Evolutionary conservation across 2,113 vertebrate species (phyloP), one percentile per base, ranked within the genome.

Genomic region (Notothenia coriiceps): DNA sequence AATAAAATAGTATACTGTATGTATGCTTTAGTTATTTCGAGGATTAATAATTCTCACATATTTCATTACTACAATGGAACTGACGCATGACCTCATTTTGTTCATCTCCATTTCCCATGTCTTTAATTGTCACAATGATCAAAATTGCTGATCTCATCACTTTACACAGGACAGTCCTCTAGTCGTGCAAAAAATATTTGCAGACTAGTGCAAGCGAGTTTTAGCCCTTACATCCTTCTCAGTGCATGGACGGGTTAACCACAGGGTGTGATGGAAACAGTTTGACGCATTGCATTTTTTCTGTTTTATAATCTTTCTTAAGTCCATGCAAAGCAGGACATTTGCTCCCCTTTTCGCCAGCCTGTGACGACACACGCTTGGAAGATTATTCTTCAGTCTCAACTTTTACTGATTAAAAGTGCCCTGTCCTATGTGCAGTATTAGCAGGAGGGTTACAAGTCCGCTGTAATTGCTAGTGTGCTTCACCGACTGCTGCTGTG

Each of bases 321-420:
- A 88, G 35, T 87, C 87, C 84, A 60, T 70, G 74, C 82, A 89
- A 87, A 93, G 71, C 78, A 84, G 83, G 86, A 88, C 82, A 92
- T 92, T 92, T 91, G 84, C 82, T 83, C 87, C 74, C 56, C 66
- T 88, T 91, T 90, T 88, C 33, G n/a, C 67, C 72, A 74, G 84
- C 69, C 57, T 67, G 70, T 91, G 87, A 91, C 80, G 67, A 87
- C 80, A 79, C 85, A 54, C 71, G 88, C 85, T 70, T 77, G 75
- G 84, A 91, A 92, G 92, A 94, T 93, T 92, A 94, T 82, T 83
- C 63, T 78, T 54, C 64, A 46, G 64, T 92, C 81, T 81, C 83
- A 87, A 88, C 86, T 67, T 84, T 85, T 88, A 78, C 89, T 92
- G 92, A 94, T 94, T 94, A 91, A 92, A 94, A 87, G 74, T 74